phyloP scores from a whole-genome alignment of 2,888 invertebrate species.

The Subacronicta megacephala region DNA sequence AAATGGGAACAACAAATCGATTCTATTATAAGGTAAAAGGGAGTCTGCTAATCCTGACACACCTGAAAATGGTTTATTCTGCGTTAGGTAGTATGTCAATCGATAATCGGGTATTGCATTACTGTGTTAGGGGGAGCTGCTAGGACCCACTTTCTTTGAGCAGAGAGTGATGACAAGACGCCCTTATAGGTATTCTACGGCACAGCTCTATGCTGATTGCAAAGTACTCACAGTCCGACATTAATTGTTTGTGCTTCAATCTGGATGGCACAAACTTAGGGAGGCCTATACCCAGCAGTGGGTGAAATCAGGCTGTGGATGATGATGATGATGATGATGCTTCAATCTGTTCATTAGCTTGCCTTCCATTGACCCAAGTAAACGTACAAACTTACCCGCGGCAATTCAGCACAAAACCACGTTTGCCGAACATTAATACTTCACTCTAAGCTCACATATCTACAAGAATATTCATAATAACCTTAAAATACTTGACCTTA shows the following conservation, averaged over 20 bases:
- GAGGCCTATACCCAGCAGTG: too few relatives aligned
- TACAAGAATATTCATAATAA: constrained; percentile 2
- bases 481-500: too few relatives aligned
- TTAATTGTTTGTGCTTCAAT: too few relatives aligned
- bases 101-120: constrained; percentile 8
- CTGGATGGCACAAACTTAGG: too few relatives aligned
- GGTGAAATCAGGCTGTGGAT: too few relatives aligned
- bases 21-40: constrained; percentile 1
- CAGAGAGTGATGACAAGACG: background rate
- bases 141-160: constrained; percentile 1
- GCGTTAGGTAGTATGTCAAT: constrained; percentile 10
- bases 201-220: constrained; percentile 2
- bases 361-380: constrained; percentile 1
- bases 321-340: too few relatives aligned
- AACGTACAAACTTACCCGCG: background rate
- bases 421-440: constrained; percentile 9
- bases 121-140: constrained; percentile 4
- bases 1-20: constrained; percentile 9
- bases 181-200: constrained; percentile 3
- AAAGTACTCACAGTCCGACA: too few relatives aligned
- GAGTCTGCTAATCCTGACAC: constrained; percentile 3
- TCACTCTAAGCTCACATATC: constrained; percentile 5
- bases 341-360: background rate
- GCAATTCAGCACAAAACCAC: constrained; percentile 4
- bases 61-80: constrained; percentile 2